phyloP scores from a whole-genome alignment of 2,113 vertebrate species.

The Macaca mulatta region DNA sequence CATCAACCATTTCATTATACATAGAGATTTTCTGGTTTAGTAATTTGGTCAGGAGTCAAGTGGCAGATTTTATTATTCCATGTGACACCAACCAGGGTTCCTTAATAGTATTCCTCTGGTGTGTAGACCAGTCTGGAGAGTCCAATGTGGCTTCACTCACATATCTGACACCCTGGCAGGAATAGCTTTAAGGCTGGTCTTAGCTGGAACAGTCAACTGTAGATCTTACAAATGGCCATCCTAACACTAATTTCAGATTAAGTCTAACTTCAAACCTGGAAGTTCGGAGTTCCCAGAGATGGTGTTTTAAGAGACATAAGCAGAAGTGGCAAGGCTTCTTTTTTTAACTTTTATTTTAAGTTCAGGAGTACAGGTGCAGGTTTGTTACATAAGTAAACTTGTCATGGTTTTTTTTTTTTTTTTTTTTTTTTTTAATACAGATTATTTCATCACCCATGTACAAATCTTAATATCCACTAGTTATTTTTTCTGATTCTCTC shows the following conservation, averaged over 20 bases:
- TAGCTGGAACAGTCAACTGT: not conserved
- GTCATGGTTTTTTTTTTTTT: too few species aligned
- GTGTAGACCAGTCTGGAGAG: not conserved
- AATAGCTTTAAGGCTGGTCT: not conserved
- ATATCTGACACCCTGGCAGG: not conserved
- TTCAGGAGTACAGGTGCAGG: too few species aligned
- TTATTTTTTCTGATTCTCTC: too few species aligned
- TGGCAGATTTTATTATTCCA: not conserved
- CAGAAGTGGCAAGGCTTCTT: not conserved
- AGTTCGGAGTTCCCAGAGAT: not conserved
- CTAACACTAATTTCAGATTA: not conserved
- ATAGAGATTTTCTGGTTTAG: not conserved
- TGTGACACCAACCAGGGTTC: not conserved
- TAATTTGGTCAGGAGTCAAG: not conserved
- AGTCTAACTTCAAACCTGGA: not conserved
- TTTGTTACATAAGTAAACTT: too few species aligned
- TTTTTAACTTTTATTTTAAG: too few species aligned
- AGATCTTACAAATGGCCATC: not conserved
- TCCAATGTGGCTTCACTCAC: not conserved
- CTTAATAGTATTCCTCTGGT: not conserved
- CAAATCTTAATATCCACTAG: too few species aligned
- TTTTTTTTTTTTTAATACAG: too few species aligned
- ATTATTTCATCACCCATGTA: too few species aligned
- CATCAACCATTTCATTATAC: not conserved
- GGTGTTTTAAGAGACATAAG: not conserved